A percentile compares a stretch with the other conserved stretches of the same genome.
These are phyloP conservation scores for Bombus sibiricus DNA, from an alignment of 1,140 invertebrate species.

Conservation along the genomic window DNA sequence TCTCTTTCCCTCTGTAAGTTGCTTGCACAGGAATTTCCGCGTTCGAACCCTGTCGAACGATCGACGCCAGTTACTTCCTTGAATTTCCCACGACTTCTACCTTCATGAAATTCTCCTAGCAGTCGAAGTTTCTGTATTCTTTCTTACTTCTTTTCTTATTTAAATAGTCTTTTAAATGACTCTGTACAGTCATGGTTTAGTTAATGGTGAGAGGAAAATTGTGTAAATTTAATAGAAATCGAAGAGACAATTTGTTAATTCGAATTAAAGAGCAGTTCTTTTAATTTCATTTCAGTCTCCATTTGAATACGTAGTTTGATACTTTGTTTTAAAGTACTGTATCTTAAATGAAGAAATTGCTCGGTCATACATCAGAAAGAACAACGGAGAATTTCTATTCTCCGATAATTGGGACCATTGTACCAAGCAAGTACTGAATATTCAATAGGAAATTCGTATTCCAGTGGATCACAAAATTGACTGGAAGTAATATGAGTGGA, in stretches of 20 bases:
- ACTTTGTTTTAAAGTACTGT: background rate
- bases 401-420: no score
- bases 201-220: no score
- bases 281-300: no score
- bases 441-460: background rate
- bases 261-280: no score
- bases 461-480: background rate
- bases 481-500: background rate
- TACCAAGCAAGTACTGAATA: background rate
- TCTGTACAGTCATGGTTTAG: background rate
- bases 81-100: constrained; percentile 36
- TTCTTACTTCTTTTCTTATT: background rate
- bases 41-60: constrained; percentile 18
- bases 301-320: background rate
- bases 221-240: no score
- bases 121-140: background rate
- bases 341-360: background rate
- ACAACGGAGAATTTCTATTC: no score
- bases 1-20: background rate
- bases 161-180: no score
- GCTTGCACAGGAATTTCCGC: constrained; percentile 26
- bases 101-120: background rate
- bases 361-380: background rate
- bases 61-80: constrained; percentile 9
- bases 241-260: no score